Percentiles rank a stretch among this genome's conserved stretches.
Conservation (phyloP, 2,888 invertebrate species). For the Drosophila meridionalis region DNA sequence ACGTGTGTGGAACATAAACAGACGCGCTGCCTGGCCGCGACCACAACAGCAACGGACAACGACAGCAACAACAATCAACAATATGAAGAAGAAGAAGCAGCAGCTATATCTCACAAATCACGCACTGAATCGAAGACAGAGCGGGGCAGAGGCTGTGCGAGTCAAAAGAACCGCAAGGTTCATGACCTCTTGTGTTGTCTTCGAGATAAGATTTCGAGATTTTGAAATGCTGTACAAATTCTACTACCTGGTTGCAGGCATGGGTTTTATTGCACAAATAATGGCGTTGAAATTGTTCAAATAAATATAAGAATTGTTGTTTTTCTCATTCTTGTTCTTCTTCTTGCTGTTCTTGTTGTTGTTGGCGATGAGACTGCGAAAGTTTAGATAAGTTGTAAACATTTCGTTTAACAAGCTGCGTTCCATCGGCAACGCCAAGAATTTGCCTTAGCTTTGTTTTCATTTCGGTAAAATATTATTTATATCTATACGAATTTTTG, state of each 20-base stretch:
- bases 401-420: conserved; percentile 43
- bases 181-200: conserved; percentile 60
- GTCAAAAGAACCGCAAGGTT: conserved; percentile 55
- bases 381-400: conserved; percentile 46
- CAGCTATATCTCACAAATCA: conserved; percentile 46
- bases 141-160: conserved; percentile 2
- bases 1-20: conserved; percentile 75
- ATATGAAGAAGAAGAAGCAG: conserved; percentile 28
- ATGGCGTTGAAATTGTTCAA: conserved; percentile 26
- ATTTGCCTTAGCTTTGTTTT: conserved; percentile 31
- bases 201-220: conserved; percentile 19
- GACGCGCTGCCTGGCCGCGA: conserved; percentile 37
- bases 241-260: conserved; percentile 20
- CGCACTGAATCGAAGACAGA: conserved; percentile 37
- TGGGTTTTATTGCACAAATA: conserved; percentile 9
- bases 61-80: conserved; percentile 26
- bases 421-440: conserved; percentile 43
- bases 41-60: conserved; percentile 13
- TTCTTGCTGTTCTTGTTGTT: background rate
- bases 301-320: conserved; percentile 26
- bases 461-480: conserved; percentile 39
- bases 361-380: conserved; percentile 3
- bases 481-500: conserved; percentile 7
- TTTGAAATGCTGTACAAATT: conserved; percentile 14
- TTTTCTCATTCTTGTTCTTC: background rate